Evolutionary conservation across 2,797 vertebrate genomes (phyloP).

Genomic region (Lagodon rhomboides): DNA sequence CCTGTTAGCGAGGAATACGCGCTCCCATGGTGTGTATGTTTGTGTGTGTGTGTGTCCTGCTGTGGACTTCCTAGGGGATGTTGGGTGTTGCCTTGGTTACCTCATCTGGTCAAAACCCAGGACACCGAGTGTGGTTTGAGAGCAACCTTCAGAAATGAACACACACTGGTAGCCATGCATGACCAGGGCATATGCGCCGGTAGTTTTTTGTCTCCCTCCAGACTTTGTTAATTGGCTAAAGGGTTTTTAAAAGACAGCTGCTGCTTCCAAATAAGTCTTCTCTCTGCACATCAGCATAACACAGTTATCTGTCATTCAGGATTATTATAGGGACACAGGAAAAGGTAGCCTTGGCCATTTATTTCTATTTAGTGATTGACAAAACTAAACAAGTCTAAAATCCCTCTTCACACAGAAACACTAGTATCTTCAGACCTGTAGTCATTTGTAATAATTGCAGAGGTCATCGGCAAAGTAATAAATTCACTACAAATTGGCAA

Average conservation of each 20-base stretch:
- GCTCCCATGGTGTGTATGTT: slow-evolving; percentile 10
- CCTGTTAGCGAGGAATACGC: slow-evolving; percentile 10
- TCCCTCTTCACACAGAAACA: too few relatives aligned
- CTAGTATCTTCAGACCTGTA: too few relatives aligned
- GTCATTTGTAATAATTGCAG: too few relatives aligned
- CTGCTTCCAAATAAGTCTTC: slow-evolving; percentile 29
- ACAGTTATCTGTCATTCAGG: slow-evolving; percentile 1
- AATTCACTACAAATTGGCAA: too few relatives aligned
- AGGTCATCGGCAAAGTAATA: too few relatives aligned
- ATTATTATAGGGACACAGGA: not conserved
- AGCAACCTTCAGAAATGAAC: slow-evolving; percentile 26
- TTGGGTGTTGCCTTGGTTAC: slow-evolving; percentile 73
- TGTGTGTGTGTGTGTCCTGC: slow-evolving; percentile 27
- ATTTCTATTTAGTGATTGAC: not conserved
- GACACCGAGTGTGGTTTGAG: not conserved
- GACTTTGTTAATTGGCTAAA: slow-evolving; percentile 63
- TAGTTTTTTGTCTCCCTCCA: slow-evolving; percentile 28
- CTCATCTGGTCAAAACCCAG: slow-evolving; percentile 53
- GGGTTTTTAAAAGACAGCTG: slow-evolving; percentile 52
- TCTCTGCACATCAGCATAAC: not conserved
- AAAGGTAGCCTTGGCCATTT: not conserved
- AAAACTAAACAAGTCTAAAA: not conserved
- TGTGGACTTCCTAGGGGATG: slow-evolving; percentile 47
- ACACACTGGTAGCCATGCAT: slow-evolving; percentile 48
- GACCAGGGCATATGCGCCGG: slow-evolving; percentile 49